These are phyloP conservation scores for Chionodraco myersi DNA, from an alignment of 2,113 vertebrate species.

Conservation along the genomic window DNA sequence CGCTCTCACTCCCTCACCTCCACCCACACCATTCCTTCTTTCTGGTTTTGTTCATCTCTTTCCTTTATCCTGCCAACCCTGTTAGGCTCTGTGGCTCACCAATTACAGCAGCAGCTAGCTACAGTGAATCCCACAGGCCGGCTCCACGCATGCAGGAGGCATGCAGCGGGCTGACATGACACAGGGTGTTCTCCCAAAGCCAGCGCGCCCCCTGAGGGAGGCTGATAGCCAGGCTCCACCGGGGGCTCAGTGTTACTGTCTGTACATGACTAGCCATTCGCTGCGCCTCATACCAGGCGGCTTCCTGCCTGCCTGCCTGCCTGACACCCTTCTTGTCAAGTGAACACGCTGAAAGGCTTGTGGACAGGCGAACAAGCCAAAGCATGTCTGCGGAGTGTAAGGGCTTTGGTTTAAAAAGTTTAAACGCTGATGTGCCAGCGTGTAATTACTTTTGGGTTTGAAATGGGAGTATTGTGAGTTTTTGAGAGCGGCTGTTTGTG, in stretches of 20 bases:
- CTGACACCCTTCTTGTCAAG: conserved; percentile 28
- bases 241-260: conserved; percentile 27
- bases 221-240: conserved; percentile 51
- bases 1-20: conserved; percentile 56
- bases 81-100: conserved; percentile 62
- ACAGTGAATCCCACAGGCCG: conserved; percentile 53
- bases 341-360: conserved; percentile 26
- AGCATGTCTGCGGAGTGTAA: conserved; percentile 8
- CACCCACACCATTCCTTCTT: conserved; percentile 51
- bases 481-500: background rate
- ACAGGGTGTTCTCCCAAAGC: conserved; percentile 48
- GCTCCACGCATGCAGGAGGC: conserved; percentile 49
- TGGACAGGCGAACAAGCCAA: conserved; percentile 13
- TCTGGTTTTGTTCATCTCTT: conserved; percentile 58
- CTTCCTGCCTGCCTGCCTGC: conserved; percentile 15
- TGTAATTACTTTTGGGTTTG: background rate
- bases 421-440: conserved; percentile 2
- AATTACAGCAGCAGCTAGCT: conserved; percentile 70
- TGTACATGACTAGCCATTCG: conserved; percentile 37
- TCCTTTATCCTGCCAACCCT: conserved; percentile 53
- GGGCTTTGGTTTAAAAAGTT: conserved; percentile 33
- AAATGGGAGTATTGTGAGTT: conserved; percentile 12
- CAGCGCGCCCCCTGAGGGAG: conserved; percentile 46
- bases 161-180: conserved; percentile 58
- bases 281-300: conserved; percentile 18